Percentiles rank a stretch among this genome's conserved stretches.
Evolutionary conservation across 2,888 invertebrate genomes (phyloP).

Genomic region (Ophonus ardosiacus): DNA sequence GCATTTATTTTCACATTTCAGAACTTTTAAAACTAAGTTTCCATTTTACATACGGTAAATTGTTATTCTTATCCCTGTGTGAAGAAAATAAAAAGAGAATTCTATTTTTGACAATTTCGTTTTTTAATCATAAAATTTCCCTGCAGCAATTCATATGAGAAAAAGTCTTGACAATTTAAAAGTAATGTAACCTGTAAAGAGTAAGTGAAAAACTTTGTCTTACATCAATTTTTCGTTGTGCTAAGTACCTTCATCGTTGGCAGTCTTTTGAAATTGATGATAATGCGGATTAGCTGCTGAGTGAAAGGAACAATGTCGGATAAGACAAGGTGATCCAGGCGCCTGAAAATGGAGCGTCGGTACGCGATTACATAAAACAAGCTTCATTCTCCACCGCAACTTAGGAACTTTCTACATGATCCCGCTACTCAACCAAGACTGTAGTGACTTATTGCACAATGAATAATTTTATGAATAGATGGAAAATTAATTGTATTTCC

Average conservation of each 20-base stretch:
- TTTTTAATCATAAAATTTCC: neutral
- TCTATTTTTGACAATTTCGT: neutral
- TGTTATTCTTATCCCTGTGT: too few species aligned
- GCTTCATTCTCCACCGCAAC: slow-evolving; percentile 10
- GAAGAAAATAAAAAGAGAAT: too few species aligned
- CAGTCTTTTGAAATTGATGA: slow-evolving; percentile 23
- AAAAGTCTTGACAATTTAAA: neutral
- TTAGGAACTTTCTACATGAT: slow-evolving; percentile 3
- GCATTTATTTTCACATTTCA: too few species aligned
- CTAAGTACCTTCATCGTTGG: neutral
- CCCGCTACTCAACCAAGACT: neutral
- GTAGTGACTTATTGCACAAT: neutral
- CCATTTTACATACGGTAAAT: too few species aligned
- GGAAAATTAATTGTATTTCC: neutral
- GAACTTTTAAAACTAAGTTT: too few species aligned
- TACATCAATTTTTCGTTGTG: neutral
- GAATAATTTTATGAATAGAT: neutral
- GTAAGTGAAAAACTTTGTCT: neutral
- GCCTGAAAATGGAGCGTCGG: slow-evolving; percentile 1
- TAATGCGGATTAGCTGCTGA: slow-evolving; percentile 29
- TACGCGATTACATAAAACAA: slow-evolving; percentile 26
- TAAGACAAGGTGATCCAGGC: slow-evolving; percentile 36
- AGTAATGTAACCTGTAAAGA: neutral
- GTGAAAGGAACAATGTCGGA: slow-evolving; percentile 29
- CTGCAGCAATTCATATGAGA: neutral